Base-by-base conservation (phyloP, 2,797 vertebrate species). In the Salmo trutta region DNA sequence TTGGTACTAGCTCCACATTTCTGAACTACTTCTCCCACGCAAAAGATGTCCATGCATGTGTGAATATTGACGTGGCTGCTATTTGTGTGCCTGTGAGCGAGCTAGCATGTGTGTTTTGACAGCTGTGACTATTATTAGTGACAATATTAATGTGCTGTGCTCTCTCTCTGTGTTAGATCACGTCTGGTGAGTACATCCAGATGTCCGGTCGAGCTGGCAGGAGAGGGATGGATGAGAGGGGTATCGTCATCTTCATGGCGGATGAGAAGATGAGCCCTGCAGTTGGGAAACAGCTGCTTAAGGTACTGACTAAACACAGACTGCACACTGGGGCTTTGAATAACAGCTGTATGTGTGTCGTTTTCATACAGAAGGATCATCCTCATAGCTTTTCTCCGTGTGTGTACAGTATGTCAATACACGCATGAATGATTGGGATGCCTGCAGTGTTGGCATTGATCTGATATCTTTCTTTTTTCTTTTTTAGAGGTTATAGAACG, bases 211-310 rank as follows among this genome's bases (percentile, higher is more conserved):
- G 98, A 8, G 98, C 98, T 7, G 98, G 98, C 65, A 96, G 98
- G 81, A 95, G 98, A 92, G 97, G 98, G 76, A 99, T 99, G 98
- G 98, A 99, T 70, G 98, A 99, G 81, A 94, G 98, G 85, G 98
- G 98, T 62, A 99, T 99, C 75, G 97, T 99, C 52, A 99, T 99
- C 91, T 98, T 98, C 86, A 98, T 99, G 98, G 97, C 97, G 81
- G 98, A 99, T 83, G 98, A 99, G 89, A 99, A 99, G 91, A 98
- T 99, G 96, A 98, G 96, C 87, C 98, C 98, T 80, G 94, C 98
- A 0, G 77, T 99, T 65, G 98, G 98, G 79, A 99, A 99, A 86
- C 97, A 98, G 76, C 95, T 99, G 10, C 95, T 99, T 27, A 99
- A 99, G 97, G 98, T 99, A 94, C 27, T 51, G 73, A 5, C 1